Percentiles rank a stretch among this genome's conserved stretches.
Evolutionary conservation across 2,113 vertebrate genomes (phyloP).

Genomic region (Myrmecobius fasciatus): DNA sequence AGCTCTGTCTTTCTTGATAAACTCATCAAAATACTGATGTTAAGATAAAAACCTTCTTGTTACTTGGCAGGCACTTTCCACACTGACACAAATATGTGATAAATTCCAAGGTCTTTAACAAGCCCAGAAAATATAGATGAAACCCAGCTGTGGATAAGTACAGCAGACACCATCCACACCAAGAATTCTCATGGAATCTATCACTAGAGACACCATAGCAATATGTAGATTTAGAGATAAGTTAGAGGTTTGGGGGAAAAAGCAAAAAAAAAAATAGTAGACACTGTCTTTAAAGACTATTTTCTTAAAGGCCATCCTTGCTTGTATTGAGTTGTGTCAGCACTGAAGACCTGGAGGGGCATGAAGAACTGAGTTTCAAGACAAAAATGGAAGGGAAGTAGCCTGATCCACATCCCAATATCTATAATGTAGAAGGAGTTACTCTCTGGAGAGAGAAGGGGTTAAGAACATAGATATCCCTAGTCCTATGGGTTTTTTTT

Average conservation of each 20-base stretch:
- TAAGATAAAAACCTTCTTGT: not conserved
- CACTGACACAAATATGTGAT: not conserved
- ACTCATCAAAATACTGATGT: not conserved
- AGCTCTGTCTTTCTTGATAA: not conserved
- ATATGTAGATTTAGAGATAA: not conserved
- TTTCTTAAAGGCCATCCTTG: not conserved
- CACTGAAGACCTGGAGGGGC: not conserved
- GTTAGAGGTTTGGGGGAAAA: not conserved
- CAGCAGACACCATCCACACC: not conserved
- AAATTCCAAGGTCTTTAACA: not conserved
- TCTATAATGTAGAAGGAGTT: not conserved
- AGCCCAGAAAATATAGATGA: not conserved
- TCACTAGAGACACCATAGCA: not conserved
- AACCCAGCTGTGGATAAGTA: not conserved
- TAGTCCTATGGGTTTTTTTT: not conserved
- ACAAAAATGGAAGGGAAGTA: not conserved
- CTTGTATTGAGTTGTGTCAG: not conserved
- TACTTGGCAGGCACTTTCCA: not conserved
- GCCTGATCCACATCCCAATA: not conserved
- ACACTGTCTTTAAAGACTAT: too few species aligned
- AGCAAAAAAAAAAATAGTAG: not conserved
- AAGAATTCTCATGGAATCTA: not conserved
- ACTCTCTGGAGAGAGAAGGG: not conserved
- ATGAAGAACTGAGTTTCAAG: not conserved
- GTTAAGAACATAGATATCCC: not conserved